Evolutionary conservation across 2,797 vertebrate genomes (phyloP).

Genomic region (Mareca strepera): DNA sequence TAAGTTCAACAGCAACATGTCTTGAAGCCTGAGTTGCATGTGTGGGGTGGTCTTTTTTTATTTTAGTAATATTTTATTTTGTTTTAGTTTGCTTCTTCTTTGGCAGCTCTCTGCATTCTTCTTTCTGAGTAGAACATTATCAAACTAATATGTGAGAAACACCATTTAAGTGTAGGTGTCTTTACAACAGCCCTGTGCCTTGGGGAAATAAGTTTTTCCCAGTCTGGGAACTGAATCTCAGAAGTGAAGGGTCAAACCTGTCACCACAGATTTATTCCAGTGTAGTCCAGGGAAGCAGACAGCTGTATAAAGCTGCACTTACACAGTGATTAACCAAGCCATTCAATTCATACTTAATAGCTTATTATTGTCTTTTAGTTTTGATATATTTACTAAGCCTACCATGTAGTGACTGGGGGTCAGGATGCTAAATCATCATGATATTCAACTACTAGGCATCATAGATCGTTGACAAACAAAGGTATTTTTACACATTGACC

Average conservation of each 20-base stretch:
- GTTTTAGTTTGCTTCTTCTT: not conserved
- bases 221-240: not conserved
- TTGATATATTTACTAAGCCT: constrained; percentile 52
- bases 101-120: not conserved
- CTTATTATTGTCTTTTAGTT: constrained; percentile 47
- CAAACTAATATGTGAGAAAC: not conserved
- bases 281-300: constrained; percentile 10
- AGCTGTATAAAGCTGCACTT: constrained; percentile 37
- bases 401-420: not conserved
- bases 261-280: constrained; percentile 24
- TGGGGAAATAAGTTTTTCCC: not conserved
- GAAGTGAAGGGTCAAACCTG: constrained; percentile 29
- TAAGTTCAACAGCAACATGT: not conserved
- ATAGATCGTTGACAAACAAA: not conserved
- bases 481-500: not conserved
- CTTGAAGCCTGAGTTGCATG: not conserved
- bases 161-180: not conserved
- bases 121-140: not conserved
- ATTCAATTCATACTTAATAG: constrained; percentile 39
- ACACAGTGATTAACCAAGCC: constrained; percentile 45
- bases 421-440: constrained; percentile 46
- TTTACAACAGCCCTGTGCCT: not conserved
- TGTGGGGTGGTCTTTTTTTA: not conserved
- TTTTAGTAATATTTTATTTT: not conserved
- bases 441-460: not conserved